Evolutionary conservation across 1,140 invertebrate species (phyloP).

Genomic region (Drosophila saltans): DNA sequence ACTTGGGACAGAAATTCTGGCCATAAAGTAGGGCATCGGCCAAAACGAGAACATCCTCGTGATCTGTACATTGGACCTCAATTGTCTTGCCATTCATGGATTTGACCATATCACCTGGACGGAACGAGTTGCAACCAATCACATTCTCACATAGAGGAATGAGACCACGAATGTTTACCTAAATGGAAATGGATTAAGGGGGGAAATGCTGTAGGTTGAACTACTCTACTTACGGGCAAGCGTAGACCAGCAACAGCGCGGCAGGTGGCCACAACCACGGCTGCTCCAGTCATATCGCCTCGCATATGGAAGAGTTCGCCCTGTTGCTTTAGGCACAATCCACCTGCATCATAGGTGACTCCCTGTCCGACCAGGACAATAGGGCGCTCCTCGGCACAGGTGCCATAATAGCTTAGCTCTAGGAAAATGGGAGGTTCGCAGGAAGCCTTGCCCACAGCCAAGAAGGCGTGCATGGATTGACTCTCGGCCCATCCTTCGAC

Average conservation of each 20-base stretch:
- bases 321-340: slow-evolving; percentile 85
- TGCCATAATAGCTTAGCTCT: slow-evolving; percentile 86
- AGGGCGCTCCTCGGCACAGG: slow-evolving; percentile 71
- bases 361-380: slow-evolving; percentile 93
- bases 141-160: slow-evolving; percentile 95
- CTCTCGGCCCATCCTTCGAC: slow-evolving; percentile 88
- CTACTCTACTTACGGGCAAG: slow-evolving; percentile 85
- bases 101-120: slow-evolving; percentile 93
- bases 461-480: slow-evolving; percentile 90
- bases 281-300: slow-evolving; percentile 96
- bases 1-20: slow-evolving; percentile 86
- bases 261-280: slow-evolving; percentile 90
- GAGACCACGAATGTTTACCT: slow-evolving; percentile 89
- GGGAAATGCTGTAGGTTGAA: no score
- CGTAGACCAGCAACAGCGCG: slow-evolving; percentile 89
- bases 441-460: slow-evolving; percentile 91
- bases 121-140: slow-evolving; percentile 91
- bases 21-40: slow-evolving; percentile 94
- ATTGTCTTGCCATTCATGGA: slow-evolving; percentile 95
- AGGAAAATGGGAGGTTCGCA: slow-evolving; percentile 90
- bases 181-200: no score
- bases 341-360: slow-evolving; percentile 95
- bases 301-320: slow-evolving; percentile 88
- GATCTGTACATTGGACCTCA: slow-evolving; percentile 95
- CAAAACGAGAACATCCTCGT: slow-evolving; percentile 94